Evolutionary conservation across 2,888 invertebrate genomes (phyloP), one percentile per base, ranked within the genome.

Genomic region (Disparrhopalites patrizii): DNA sequence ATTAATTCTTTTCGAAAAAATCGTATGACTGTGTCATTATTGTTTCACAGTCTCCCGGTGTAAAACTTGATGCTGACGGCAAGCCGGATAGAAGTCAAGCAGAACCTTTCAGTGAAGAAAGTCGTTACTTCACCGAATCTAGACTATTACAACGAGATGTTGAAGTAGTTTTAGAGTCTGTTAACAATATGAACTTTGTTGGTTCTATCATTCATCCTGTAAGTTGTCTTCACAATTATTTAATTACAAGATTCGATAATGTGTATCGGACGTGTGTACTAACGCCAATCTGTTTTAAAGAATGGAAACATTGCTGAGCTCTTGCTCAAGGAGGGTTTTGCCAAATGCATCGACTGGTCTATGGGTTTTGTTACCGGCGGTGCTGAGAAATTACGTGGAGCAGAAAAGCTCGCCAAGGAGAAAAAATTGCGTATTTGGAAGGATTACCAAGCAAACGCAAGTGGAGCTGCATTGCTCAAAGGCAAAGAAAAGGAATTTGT

Each of bases 311-410:
- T 99, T 77, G 96, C 98, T 0, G 98, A 97, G 79, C 85, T 89
- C 28, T 81, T 99, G 68, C 80, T 97, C 72, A 84, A 85, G 64
- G 91, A 94, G 79, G 98, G 98, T 18, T 91, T 93, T 77, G 98
- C 96, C 0, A 88, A 87, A 78, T 97, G 97, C 77, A 91, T 93
- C 23, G 93, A 94, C 79, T 93, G 93, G 93, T 91, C 91, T 40
- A 90, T 95, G 82, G 87, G 88, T 8, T 87, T 88, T 69, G 88
- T 91, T 78, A 84, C 87, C 47, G 87, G 86, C 77, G 89, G 93
- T 52, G 88, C 91, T 3, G 90, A 93, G 62, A 87, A 89, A 75
- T 82, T 95, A 20, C 84, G 94, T 74, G 83, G 86, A 38, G 93
- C 94, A 0, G 95, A 97, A 78, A 88, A 87, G 74, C 79, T 82